Evolutionary conservation across 2,888 invertebrate species (phyloP).

Genomic region (Pseudoips prasinana): DNA sequence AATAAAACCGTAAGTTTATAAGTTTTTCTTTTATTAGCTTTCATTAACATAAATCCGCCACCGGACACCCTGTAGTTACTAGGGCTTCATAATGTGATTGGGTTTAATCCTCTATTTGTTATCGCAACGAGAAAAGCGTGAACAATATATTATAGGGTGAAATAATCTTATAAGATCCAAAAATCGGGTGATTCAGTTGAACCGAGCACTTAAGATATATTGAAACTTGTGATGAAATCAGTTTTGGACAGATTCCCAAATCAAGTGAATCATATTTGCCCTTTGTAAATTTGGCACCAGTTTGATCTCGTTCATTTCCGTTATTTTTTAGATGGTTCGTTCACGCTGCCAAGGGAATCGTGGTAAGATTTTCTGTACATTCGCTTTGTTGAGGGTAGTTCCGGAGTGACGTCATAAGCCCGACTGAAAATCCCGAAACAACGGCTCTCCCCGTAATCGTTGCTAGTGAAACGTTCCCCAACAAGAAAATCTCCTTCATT

Average conservation of each 20-base stretch:
- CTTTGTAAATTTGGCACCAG: conserved; percentile 33
- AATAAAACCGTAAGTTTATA: no score
- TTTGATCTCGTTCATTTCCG: conserved; percentile 27
- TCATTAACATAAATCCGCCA: no score
- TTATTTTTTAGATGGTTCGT: conserved; percentile 22
- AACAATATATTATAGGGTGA: conserved; percentile 1
- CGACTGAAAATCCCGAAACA: conserved; percentile 9
- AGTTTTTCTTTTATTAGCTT: no score
- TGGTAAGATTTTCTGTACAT: conserved; percentile 16
- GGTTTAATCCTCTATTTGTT: background rate
- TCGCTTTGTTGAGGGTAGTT: conserved; percentile 19
- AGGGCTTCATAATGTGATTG: background rate
- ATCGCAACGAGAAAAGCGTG: background rate
- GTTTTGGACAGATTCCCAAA: conserved; percentile 28
- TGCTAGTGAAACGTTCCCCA: conserved; percentile 3
- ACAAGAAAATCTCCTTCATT: conserved; percentile 5
- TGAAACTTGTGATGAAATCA: conserved; percentile 22
- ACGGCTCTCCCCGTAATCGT: conserved; percentile 10
- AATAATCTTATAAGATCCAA: conserved; percentile 1
- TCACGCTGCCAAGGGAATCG: conserved; percentile 29
- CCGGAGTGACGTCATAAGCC: conserved; percentile 16
- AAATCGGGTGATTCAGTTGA: conserved; percentile 12
- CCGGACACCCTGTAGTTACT: background rate
- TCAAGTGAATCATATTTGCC: conserved; percentile 33
- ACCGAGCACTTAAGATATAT: conserved; percentile 17